phyloP scores from a whole-genome alignment of 2,113 vertebrate species.

The Laticauda laticaudata region DNA sequence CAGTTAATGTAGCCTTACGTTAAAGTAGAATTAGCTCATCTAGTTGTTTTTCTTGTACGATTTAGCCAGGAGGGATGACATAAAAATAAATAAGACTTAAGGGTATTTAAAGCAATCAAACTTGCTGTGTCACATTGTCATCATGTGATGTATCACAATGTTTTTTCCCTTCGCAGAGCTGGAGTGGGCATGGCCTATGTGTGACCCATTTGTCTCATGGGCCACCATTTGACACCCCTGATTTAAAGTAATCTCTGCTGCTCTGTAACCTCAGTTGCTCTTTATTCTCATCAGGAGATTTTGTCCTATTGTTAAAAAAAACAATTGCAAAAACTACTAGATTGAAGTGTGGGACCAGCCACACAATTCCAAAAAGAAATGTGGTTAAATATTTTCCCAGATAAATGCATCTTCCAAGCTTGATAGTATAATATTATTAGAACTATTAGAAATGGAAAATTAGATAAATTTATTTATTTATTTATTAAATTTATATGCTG shows the following conservation, averaged over 20 bases:
- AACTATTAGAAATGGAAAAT: constrained; percentile 31
- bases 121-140: too few species aligned
- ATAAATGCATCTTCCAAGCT: neutral
- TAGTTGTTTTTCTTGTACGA: neutral
- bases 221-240: too few species aligned
- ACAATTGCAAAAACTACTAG: neutral
- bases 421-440: neutral
- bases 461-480: neutral
- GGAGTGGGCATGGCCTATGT: too few species aligned
- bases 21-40: neutral
- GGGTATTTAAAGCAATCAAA: too few species aligned
- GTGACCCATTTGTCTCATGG: too few species aligned
- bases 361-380: constrained; percentile 32
- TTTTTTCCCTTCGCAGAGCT: too few species aligned
- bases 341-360: neutral
- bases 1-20: neutral
- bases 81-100: neutral
- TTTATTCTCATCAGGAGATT: neutral
- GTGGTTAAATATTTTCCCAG: constrained; percentile 21
- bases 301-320: neutral
- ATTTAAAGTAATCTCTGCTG: neutral
- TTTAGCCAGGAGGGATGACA: neutral
- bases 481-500: neutral
- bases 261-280: neutral
- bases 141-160: too few species aligned